Conservation (phyloP, 1,140 invertebrate species). For the Aphidius gifuensis region DNA sequence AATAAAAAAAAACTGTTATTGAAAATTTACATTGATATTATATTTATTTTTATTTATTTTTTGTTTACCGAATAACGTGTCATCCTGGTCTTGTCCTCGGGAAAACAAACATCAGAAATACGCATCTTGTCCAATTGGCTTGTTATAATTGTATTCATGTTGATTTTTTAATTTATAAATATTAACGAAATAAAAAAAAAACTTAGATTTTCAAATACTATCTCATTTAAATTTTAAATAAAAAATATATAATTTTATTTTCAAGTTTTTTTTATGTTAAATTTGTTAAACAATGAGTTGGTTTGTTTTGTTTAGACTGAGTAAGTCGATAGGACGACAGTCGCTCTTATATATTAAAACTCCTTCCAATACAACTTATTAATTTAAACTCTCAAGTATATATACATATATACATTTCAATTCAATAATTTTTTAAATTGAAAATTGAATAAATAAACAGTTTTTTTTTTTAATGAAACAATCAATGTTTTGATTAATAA, state of each 20-base stretch:
- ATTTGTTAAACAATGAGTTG: conserved; percentile 8
- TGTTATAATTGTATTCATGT: conserved; percentile 5
- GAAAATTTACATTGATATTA: too few relatives aligned
- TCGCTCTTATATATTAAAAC: conserved; percentile 15
- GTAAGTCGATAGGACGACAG: conserved; percentile 9
- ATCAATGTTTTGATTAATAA: too few relatives aligned
- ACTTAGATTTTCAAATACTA: background rate
- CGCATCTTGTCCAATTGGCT: background rate
- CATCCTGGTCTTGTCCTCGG: conserved; percentile 2
- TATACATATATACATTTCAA: conserved; percentile 4
- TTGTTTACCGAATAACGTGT: conserved; percentile 18
- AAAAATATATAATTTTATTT: background rate
- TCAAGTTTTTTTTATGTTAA: background rate
- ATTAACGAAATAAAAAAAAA: background rate
- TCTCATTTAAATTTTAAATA: too few relatives aligned
- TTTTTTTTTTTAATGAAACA: too few relatives aligned
- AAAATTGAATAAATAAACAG: too few relatives aligned
- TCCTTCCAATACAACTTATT: background rate
- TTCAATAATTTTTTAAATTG: too few relatives aligned
- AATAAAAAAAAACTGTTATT: too few relatives aligned
- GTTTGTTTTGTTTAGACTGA: conserved; percentile 14
- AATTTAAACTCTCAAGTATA: too few relatives aligned
- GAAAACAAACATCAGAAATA: conserved; percentile 8
- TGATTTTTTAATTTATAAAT: background rate
- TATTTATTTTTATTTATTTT: too few relatives aligned